Percentiles rank a stretch among this genome's conserved stretches.
phyloP scores from a whole-genome alignment of 2,888 invertebrate genomes.

The Peribatodes rhomboidaria region DNA sequence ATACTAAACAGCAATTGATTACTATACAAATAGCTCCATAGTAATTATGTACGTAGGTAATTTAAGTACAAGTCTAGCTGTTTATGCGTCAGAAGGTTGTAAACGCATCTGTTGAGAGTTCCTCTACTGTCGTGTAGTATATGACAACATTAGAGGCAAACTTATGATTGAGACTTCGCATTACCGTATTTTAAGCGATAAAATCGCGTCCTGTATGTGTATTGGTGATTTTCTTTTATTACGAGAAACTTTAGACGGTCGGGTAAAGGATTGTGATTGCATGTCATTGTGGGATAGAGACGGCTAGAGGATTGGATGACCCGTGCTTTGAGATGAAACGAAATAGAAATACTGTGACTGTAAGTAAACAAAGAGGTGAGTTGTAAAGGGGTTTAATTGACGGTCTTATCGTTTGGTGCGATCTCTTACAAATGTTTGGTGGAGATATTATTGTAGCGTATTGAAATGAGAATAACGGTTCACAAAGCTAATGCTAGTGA shows the following conservation, averaged over 20 bases:
- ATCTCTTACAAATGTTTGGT: no score
- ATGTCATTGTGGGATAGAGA: slow-evolving; percentile 21
- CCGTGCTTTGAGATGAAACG: neutral
- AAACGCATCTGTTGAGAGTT: neutral
- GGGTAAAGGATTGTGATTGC: slow-evolving; percentile 36
- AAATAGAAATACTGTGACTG: neutral
- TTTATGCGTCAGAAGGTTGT: neutral
- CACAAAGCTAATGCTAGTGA: no score
- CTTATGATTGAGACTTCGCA: slow-evolving; percentile 79
- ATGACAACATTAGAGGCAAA: slow-evolving; percentile 72
- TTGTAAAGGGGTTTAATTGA: neutral
- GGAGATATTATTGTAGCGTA: no score
- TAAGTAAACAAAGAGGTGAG: neutral
- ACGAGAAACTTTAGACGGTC: slow-evolving; percentile 36
- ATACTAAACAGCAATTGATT: no score
- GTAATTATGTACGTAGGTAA: no score
- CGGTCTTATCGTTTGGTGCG: no score
- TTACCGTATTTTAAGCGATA: slow-evolving; percentile 77
- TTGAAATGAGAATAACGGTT: no score
- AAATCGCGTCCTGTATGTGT: slow-evolving; percentile 65
- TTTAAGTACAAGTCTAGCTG: neutral
- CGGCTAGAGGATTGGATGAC: neutral
- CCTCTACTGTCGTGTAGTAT: slow-evolving; percentile 48
- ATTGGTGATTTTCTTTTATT: slow-evolving; percentile 64
- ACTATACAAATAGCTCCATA: no score